These are phyloP conservation scores for Mycteria americana DNA, from an alignment of 2,797 vertebrate species.

Conservation along the genomic window DNA sequence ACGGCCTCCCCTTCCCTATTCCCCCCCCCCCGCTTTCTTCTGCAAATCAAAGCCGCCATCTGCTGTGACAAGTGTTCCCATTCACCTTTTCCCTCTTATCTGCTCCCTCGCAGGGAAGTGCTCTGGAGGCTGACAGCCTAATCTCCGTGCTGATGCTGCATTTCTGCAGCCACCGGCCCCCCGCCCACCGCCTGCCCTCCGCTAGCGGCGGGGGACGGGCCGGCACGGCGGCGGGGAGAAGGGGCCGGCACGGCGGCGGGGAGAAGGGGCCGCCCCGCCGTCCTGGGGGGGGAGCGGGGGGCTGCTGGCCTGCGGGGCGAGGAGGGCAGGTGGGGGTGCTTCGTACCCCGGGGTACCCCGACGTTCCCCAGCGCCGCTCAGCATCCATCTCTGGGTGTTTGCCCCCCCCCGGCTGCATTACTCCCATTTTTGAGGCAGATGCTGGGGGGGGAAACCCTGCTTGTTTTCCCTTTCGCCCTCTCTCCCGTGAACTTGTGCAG, in stretches of 20 bases:
- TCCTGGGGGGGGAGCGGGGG: rapidly evolving
- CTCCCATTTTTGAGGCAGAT: neutral
- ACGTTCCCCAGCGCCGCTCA: neutral
- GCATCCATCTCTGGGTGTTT: neutral
- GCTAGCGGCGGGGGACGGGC: neutral
- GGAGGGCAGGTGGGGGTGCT: neutral
- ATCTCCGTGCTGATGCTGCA: conserved; percentile 69
- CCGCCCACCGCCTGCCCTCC: neutral
- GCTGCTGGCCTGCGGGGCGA: rapidly evolving
- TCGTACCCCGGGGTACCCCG: rapidly evolving
- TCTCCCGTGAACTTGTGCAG: neutral
- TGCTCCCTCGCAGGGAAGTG: conserved; percentile 77
- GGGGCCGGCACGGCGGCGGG: neutral
- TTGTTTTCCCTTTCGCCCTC: neutral
- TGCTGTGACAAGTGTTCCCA: conserved; percentile 83
- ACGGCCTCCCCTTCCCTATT: neutral
- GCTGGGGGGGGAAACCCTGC: neutral
- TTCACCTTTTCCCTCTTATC: conserved; percentile 88
- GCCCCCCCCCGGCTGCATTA: rapidly evolving
- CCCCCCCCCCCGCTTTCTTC: neutral
- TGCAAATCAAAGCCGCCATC: conserved; percentile 81
- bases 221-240: neutral
- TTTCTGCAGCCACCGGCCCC: conserved; percentile 62
- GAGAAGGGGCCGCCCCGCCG: neutral
- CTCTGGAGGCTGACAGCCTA: conserved; percentile 71